These are phyloP conservation scores for Gavia stellata DNA, from an alignment of 2,113 vertebrate species.

Conservation along the genomic window DNA sequence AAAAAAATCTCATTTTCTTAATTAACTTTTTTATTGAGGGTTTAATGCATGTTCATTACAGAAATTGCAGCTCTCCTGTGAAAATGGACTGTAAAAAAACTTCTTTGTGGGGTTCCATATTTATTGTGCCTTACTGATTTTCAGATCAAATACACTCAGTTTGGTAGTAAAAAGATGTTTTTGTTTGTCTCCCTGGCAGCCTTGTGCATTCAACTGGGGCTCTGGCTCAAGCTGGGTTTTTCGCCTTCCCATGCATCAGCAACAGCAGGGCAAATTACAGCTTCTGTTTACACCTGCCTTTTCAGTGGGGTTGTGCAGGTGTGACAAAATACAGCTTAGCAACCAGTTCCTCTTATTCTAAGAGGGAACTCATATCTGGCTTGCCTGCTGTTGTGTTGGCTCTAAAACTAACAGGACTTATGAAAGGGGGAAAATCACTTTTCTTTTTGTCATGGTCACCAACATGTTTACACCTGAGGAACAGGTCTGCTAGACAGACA, in stretches of 20 bases:
- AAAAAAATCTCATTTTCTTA: constrained; percentile 21
- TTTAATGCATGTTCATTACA: constrained; percentile 47
- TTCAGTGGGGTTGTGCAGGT: constrained; percentile 19
- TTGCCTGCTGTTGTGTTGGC: neutral
- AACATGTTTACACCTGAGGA: neutral
- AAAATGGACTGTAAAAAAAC: constrained; percentile 14
- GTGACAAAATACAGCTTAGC: constrained; percentile 24
- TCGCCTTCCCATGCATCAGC: neutral
- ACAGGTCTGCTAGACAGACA: neutral
- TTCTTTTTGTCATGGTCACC: neutral
- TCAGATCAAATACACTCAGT: constrained; percentile 1
- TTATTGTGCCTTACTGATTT: constrained; percentile 31
- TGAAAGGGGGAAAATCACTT: neutral
- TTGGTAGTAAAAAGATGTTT: neutral
- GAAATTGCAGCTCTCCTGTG: neutral
- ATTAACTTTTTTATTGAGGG: constrained; percentile 52
- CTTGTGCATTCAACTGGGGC: neutral
- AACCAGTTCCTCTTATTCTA: neutral
- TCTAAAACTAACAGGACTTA: neutral
- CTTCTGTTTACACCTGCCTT: constrained; percentile 30
- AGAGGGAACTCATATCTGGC: neutral
- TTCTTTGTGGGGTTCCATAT: neutral
- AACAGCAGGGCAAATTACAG: constrained; percentile 44
- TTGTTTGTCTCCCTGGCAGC: constrained; percentile 22
- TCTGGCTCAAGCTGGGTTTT: constrained; percentile 30